Evolutionary conservation across 2,797 vertebrate species (phyloP).

Genomic region (Morelia viridis): DNA sequence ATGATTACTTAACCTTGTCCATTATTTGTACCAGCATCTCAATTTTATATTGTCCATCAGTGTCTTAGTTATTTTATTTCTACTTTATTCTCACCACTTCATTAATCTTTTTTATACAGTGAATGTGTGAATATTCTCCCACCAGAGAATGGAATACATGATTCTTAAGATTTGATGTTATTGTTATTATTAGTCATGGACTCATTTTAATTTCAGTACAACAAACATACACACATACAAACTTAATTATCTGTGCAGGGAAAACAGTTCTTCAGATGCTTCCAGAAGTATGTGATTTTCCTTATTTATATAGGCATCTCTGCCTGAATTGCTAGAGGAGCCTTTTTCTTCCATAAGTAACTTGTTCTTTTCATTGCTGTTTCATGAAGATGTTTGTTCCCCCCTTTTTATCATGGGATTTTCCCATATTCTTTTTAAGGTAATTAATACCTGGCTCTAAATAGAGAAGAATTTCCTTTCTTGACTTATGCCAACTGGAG

Average conservation of each 20-base stretch:
- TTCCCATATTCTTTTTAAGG: constrained; percentile 13
- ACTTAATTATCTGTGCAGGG: constrained; percentile 64
- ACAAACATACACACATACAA: constrained; percentile 26
- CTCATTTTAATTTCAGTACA: constrained; percentile 54
- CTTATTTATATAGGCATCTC: constrained; percentile 55
- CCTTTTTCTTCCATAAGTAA: constrained; percentile 36
- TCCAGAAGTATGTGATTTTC: constrained; percentile 56
- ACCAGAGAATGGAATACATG: constrained; percentile 5
- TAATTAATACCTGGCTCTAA: constrained; percentile 45
- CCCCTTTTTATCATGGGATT: constrained; percentile 20
- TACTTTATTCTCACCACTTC: constrained; percentile 2
- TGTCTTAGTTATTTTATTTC: constrained; percentile 26
- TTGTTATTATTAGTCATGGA: constrained; percentile 52
- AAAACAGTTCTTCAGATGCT: constrained; percentile 50
- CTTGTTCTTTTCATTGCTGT: constrained; percentile 42
- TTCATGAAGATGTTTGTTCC: constrained; percentile 44
- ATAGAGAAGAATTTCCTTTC: background rate
- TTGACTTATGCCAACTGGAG: background rate
- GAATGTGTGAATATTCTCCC: constrained; percentile 48
- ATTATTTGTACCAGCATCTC: background rate
- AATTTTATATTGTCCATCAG: background rate
- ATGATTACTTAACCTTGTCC: background rate
- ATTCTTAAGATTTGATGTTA: constrained; percentile 41
- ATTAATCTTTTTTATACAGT: background rate
- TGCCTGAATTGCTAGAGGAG: constrained; percentile 20